Conservation (phyloP, 2,113 vertebrate species). For the Struthio camelus region DNA sequence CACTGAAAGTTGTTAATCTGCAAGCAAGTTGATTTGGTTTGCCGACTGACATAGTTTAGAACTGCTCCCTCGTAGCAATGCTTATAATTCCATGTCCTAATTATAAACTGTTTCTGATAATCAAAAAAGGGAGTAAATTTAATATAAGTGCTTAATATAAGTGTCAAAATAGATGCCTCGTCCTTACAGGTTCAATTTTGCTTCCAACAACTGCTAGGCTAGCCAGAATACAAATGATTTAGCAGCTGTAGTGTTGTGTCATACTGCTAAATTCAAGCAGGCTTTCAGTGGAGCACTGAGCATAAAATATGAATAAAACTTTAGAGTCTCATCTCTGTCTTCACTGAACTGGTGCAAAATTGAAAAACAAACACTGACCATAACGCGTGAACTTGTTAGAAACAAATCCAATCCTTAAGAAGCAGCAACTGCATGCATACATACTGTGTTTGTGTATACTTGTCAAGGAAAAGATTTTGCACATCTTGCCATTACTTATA, state of each 20-base stretch:
- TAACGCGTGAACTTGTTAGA: neutral
- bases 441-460: neutral
- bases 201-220: neutral
- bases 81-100: neutral
- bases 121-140: neutral
- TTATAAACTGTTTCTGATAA: neutral
- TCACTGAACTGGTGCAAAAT: neutral
- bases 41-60: neutral
- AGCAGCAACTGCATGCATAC: neutral
- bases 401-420: neutral
- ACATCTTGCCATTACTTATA: neutral
- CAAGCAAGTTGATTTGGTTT: neutral
- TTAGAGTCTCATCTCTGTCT: neutral
- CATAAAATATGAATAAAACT: neutral
- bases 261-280: neutral
- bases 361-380: neutral
- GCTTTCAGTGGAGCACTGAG: neutral
- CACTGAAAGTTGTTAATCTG: neutral
- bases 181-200: neutral
- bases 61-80: neutral
- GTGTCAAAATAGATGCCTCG: neutral
- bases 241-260: neutral
- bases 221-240: neutral
- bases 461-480: neutral
- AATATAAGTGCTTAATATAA: neutral